Base-by-base conservation (phyloP, 2,113 vertebrate genomes). In the Poecilia latipinna region DNA sequence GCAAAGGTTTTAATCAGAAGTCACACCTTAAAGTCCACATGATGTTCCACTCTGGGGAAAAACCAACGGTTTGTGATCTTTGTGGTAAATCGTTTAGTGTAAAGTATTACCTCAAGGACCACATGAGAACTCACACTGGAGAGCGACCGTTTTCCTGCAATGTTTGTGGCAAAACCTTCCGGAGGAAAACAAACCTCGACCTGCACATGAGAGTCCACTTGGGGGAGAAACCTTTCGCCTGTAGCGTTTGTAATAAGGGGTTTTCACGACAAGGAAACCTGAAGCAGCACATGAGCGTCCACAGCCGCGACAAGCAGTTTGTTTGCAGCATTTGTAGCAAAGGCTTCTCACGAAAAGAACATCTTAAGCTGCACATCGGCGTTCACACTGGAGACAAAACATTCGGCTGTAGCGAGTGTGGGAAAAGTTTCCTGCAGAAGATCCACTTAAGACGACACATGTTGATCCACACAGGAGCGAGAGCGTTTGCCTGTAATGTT, bases 61-160 rank as follows among this genome's bases (percentile, higher is more conserved):
- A 61, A 8, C 69, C 69, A 11, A 61, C 61, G 4, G 54, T 37
- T 10, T 71, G 69, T 24, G 15, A 35, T 19, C 33, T 61, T 1
- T 71, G 69, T 12, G 57, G 57, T 10, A 71, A 71, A 19, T 22
- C 61, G 11, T 19, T 26, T 13, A 24, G n/a, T 26, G 12, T 37
- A 12, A 11, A 26, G n/a, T 3, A 60, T 19, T 48, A 61, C 12
- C 35, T 61, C 4, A 61, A 61, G 2, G 37, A 33, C 10, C 69
- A 71, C 57, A 71, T 61, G 69, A 28, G 54, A 17, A 48, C 15
- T 48, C 44, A 71, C 69, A 71, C 69, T 6, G 69, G 69, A 17
- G 69, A 71, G 4, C 61, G 22, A 42, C 69, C 71, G 0, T 73
- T 51, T 44, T 12, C 28, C 5, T 73, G 71, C 29, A 24, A 65